A percentile compares a stretch with the other conserved stretches of the same genome.
phyloP scores from a whole-genome alignment of 2,113 vertebrate genomes.

The Canis aureus region DNA sequence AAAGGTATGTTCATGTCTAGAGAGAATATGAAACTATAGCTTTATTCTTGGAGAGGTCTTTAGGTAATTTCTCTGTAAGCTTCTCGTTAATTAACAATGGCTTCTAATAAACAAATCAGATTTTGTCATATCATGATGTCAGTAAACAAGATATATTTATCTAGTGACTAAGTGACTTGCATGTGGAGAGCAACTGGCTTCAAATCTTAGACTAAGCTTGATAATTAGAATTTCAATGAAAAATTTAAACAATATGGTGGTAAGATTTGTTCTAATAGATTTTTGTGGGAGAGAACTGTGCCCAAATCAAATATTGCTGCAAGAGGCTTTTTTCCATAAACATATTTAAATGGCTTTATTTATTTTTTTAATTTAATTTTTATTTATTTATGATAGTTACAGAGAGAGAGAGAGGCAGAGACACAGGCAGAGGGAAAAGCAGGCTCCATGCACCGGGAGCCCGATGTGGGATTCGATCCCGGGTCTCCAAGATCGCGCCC shows the following conservation, averaged over 20 bases:
- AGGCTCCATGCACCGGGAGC: too few species aligned
- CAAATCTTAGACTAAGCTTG: background rate
- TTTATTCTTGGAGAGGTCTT: too few species aligned
- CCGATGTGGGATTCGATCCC: too few species aligned
- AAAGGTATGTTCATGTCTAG: background rate
- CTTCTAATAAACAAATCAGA: background rate
- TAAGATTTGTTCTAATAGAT: background rate
- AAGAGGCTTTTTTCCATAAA: background rate
- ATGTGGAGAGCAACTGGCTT: background rate
- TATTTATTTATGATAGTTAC: too few species aligned
- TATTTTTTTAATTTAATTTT: too few species aligned
- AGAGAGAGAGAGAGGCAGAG: too few species aligned
- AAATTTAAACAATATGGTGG: background rate
- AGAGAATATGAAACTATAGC: background rate
- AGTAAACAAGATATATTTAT: background rate
- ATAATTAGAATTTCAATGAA: background rate
- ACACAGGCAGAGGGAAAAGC: too few species aligned
- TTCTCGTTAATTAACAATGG: background rate
- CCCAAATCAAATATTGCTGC: background rate
- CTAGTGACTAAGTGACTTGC: background rate
- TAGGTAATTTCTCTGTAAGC: background rate
- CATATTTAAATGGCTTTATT: background rate
- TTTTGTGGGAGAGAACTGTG: background rate
- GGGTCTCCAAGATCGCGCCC: too few species aligned
- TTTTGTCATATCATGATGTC: background rate